Conservation (phyloP, 2,888 invertebrate genomes). For the Horisme vitalbata region DNA sequence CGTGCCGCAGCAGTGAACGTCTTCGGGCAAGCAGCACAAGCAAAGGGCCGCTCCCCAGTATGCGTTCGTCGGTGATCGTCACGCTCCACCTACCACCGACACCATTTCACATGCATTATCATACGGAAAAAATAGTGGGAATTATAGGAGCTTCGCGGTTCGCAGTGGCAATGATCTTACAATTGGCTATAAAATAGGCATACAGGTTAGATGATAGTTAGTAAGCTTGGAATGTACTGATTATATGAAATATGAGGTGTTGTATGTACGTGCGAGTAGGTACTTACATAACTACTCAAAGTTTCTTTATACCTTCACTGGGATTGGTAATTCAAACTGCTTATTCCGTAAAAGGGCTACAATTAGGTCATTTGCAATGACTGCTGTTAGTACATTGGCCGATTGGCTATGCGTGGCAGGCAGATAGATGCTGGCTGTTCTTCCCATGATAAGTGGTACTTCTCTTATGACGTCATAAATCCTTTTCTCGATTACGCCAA, state of each 20-base stretch:
- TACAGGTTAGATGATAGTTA: not conserved
- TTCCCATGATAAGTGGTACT: too few relatives aligned
- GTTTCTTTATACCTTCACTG: too few relatives aligned
- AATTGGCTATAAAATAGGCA: constrained; percentile 18
- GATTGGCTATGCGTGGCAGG: too few relatives aligned
- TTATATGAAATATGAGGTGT: not conserved
- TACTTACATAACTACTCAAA: too few relatives aligned
- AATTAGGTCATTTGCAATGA: too few relatives aligned
- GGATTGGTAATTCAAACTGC: too few relatives aligned
- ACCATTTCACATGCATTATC: constrained; percentile 49
- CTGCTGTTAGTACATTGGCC: too few relatives aligned
- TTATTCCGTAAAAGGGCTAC: too few relatives aligned
- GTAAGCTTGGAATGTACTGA: not conserved
- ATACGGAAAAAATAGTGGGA: constrained; percentile 37
- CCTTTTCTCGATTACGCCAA: too few relatives aligned
- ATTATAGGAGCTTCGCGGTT: constrained; percentile 18
- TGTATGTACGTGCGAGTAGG: not conserved
- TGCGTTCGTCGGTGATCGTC: constrained; percentile 79
- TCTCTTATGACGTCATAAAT: too few relatives aligned
- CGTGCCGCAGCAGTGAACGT: constrained; percentile 79
- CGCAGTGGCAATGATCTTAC: constrained; percentile 25
- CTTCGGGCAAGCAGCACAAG: constrained; percentile 75
- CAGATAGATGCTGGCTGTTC: too few relatives aligned
- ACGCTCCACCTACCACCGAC: constrained; percentile 72
- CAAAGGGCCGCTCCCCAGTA: constrained; percentile 78